phyloP scores from a whole-genome alignment of 2,113 vertebrate species.

The Poeciliopsis occidentalis region DNA sequence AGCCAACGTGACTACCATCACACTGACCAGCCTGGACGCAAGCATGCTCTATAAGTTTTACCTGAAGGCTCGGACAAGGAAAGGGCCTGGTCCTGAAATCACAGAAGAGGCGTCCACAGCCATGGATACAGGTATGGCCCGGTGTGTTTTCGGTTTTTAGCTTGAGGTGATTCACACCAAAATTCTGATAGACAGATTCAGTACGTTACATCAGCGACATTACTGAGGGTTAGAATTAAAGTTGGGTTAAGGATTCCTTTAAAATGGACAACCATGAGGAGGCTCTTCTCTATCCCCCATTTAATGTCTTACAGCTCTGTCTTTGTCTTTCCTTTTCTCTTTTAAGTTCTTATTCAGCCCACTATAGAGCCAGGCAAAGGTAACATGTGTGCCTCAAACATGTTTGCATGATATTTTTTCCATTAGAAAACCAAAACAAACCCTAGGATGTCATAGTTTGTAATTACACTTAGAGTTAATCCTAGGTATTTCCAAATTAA shows the following conservation, averaged over 20 bases:
- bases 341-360: slow-evolving; percentile 87
- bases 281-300: slow-evolving; percentile 2
- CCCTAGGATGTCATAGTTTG: not conserved
- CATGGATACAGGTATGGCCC: slow-evolving; percentile 93
- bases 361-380: slow-evolving; percentile 91
- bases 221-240: not conserved
- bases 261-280: slow-evolving; percentile 5
- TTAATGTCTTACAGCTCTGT: slow-evolving; percentile 13
- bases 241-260: not conserved
- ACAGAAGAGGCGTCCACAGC: slow-evolving; percentile 88
- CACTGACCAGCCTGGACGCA: slow-evolving; percentile 87
- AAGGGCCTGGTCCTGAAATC: slow-evolving; percentile 86
- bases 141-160: too few relatives aligned
- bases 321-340: slow-evolving; percentile 61
- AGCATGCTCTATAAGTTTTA: slow-evolving; percentile 95
- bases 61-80: slow-evolving; percentile 87
- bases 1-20: slow-evolving; percentile 88
- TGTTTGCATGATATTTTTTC: slow-evolving; percentile 66
- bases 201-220: not conserved
- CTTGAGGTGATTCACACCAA: not conserved
- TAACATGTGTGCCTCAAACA: slow-evolving; percentile 79
- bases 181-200: not conserved
- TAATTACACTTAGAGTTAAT: not conserved
- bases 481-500: not conserved
- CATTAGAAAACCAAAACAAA: not conserved